Base-by-base conservation (phyloP, 1,140 invertebrate species). In the Solenopsis invicta region DNA sequence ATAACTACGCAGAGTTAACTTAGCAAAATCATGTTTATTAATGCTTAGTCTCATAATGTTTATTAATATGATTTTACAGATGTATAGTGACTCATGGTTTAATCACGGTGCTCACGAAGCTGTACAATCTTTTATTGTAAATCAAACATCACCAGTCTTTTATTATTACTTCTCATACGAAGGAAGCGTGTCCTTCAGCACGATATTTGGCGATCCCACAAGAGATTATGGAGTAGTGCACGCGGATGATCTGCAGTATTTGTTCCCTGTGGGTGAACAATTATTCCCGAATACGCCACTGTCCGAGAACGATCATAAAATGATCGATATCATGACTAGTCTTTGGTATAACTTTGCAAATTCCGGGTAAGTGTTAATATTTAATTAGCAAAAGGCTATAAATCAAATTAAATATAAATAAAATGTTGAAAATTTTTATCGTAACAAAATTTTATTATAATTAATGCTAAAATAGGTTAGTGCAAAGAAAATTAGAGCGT, bases 261-360 rank as follows among this genome's bases (percentile, higher is more conserved):
- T 97, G 1, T 98, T 98, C 88, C 97, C 97, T 0, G 96, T 97
- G 48, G 95, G 95, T 0, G 95, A 96, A 76, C 95, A 96, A 76
- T 90, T 97, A 3, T 97, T 97, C 82, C 93, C 95, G 2, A 95
- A 96, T 62, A 94, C 91, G 1, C 88, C 91, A 16, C 91, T 96
- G 6, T 96, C 91, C 8, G 88, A 94, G 13, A 90, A 95, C 29
- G 96, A 97, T 89, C 90, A 95, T 4, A 89, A 94, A 86, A 93
- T 97, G 10, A 92, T 96, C 0, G 94, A 96, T 56, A 56, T 96
- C 21, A 91, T 98, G 87, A 97, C 97, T 0, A 95, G 93, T n/a
- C 85, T 97, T 34, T 98, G 97, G 97, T 95, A 96, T 0, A 97
- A 97, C 93, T 98, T 98, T 91, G 97, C 97, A 0, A 96, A 95